These are phyloP conservation scores for Calephelis nemesis DNA, from an alignment of 1,140 invertebrate species.

Conservation along the genomic window DNA sequence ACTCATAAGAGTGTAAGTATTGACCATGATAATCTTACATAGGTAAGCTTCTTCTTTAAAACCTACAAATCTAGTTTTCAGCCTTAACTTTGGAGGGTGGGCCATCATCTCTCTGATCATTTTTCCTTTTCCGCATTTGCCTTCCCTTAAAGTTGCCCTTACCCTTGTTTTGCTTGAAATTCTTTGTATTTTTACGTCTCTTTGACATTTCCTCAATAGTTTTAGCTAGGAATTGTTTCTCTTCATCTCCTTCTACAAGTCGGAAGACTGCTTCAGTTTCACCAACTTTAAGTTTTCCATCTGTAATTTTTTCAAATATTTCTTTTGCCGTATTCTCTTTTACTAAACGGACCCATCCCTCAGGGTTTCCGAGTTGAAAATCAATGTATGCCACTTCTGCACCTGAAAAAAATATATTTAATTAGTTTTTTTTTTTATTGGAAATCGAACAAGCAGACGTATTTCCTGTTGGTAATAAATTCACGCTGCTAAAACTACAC, in stretches of 20 bases:
- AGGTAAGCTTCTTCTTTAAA: slow-evolving; percentile 24
- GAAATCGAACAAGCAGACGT: not conserved
- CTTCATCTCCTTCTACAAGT: slow-evolving; percentile 85
- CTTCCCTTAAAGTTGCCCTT: slow-evolving; percentile 46
- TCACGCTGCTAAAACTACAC: too few relatives aligned
- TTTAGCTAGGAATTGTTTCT: slow-evolving; percentile 83
- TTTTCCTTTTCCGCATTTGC: slow-evolving; percentile 51
- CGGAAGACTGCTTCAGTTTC: slow-evolving; percentile 80
- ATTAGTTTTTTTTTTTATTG: not conserved
- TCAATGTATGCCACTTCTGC: slow-evolving; percentile 86
- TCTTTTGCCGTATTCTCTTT: slow-evolving; percentile 85
- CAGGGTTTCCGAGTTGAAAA: slow-evolving; percentile 85
- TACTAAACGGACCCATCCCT: slow-evolving; percentile 85
- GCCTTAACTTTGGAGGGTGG: slow-evolving; percentile 53
- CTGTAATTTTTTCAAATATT: slow-evolving; percentile 82
- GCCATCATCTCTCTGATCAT: slow-evolving; percentile 48
- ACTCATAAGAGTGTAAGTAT: not conserved
- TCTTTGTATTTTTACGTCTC: slow-evolving; percentile 72
- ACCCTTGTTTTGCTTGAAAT: slow-evolving; percentile 59
- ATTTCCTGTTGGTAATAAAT: not conserved
- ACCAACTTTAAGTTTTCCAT: slow-evolving; percentile 81
- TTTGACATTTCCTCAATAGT: slow-evolving; percentile 82
- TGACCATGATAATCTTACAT: not conserved
- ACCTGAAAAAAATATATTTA: slow-evolving; percentile 49
- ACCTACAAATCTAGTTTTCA: slow-evolving; percentile 38